These are phyloP conservation scores for Enteromius argenteus DNA, from an alignment of 2,797 vertebrate genomes.

Conservation along the genomic window DNA sequence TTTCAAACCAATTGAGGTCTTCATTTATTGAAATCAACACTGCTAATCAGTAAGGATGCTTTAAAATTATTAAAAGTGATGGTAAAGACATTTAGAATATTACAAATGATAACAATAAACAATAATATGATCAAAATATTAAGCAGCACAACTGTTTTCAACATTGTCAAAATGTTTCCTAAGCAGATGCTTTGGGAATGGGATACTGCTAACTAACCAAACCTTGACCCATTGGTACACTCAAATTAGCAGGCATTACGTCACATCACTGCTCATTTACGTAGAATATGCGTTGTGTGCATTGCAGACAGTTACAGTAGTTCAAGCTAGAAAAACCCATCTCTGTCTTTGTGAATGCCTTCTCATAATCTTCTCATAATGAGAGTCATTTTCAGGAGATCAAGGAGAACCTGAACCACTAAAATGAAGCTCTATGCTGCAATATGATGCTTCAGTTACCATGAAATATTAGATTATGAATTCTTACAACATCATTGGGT, in stretches of 20 bases:
- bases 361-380: background rate
- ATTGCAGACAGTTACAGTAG: background rate
- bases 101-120: background rate
- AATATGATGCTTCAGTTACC: conserved; percentile 19
- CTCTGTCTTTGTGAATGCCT: background rate
- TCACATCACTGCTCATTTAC: background rate
- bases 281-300: background rate
- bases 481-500: conserved; percentile 2
- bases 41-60: background rate
- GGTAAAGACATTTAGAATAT: background rate
- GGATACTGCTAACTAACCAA: background rate
- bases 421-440: conserved; percentile 17
- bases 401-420: conserved; percentile 23
- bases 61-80: background rate
- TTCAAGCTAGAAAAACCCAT: background rate
- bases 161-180: background rate
- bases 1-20: background rate
- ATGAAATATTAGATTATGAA: conserved; percentile 9
- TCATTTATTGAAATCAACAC: background rate
- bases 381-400: background rate
- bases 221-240: background rate
- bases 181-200: background rate
- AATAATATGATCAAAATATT: too few species aligned
- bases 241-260: background rate
- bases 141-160: background rate